These are phyloP conservation scores for Anoplopoma fimbria DNA, from an alignment of 2,113 vertebrate genomes.

Conservation along the genomic window DNA sequence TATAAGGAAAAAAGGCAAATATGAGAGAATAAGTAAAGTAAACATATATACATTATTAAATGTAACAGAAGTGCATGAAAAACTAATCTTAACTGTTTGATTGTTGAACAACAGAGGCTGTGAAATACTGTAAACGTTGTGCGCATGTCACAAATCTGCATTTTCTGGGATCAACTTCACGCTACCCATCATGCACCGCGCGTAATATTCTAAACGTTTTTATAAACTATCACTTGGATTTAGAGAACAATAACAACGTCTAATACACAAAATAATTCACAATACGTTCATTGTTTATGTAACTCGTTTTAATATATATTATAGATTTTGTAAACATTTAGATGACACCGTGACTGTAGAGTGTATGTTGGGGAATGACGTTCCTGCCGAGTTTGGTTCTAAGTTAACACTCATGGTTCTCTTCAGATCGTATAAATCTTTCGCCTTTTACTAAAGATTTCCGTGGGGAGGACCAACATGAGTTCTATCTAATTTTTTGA, in stretches of 20 bases:
- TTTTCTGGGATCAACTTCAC: accelerated
- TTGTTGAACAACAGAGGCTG: no score
- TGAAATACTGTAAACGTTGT: no score
- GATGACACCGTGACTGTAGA: conserved; percentile 20
- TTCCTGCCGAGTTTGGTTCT: accelerated
- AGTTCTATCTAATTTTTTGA: conserved; percentile 76
- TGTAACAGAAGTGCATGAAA: not conserved
- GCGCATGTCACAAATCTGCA: no score
- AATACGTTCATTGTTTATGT: no score
- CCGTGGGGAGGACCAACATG: conserved; percentile 79
- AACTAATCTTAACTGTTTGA: no score
- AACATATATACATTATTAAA: not conserved
- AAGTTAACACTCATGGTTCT: conserved; percentile 68
- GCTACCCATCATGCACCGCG: conserved; percentile 69
- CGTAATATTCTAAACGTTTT: accelerated
- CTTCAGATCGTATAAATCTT: conserved; percentile 83
- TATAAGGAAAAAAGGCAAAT: no score
- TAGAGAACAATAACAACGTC: not conserved
- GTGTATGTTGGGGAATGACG: accelerated
- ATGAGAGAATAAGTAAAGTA: not conserved
- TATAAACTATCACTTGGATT: not conserved
- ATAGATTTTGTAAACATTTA: no score
- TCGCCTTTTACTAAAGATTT: conserved; percentile 85
- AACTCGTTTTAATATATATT: no score
- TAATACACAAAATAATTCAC: no score